phyloP scores from a whole-genome alignment of 2,888 invertebrate species.

The Drosophila subsilvestris region DNA sequence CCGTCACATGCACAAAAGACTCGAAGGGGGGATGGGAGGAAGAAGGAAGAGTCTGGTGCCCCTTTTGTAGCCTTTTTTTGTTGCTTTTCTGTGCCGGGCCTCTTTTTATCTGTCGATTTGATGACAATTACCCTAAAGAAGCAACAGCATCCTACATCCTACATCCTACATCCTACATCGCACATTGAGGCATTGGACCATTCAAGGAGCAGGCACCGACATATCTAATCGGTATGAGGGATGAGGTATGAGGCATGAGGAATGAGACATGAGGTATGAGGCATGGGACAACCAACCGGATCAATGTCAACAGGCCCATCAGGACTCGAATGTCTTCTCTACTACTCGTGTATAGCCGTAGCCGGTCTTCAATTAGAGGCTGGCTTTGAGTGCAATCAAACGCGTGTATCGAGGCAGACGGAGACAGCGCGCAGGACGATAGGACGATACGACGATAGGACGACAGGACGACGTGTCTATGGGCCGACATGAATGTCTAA shows the following conservation, averaged over 20 bases:
- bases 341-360: not conserved
- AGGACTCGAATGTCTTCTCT: slow-evolving; percentile 1
- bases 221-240: slow-evolving; percentile 19
- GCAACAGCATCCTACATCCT: slow-evolving; percentile 28
- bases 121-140: slow-evolving; percentile 69
- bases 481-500: slow-evolving; percentile 48
- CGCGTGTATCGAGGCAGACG: slow-evolving; percentile 45
- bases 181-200: not conserved
- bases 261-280: not conserved
- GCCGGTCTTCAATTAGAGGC: slow-evolving; percentile 39
- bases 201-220: slow-evolving; percentile 9
- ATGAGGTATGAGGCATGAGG: not conserved
- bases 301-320: slow-evolving; percentile 46
- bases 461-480: slow-evolving; percentile 25
- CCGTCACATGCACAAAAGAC: slow-evolving; percentile 42
- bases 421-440: not conserved
- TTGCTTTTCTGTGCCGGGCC: slow-evolving; percentile 19
- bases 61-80: slow-evolving; percentile 23
- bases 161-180: not conserved
- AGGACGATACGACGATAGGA: slow-evolving; percentile 1
- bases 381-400: slow-evolving; percentile 67
- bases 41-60: not conserved
- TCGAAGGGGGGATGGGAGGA: not conserved
- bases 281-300: slow-evolving; percentile 23
- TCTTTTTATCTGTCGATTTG: slow-evolving; percentile 65